A percentile compares a stretch with the other conserved stretches of the same genome.
Evolutionary conservation across 2,113 vertebrate genomes (phyloP).

Genomic region (Charina bottae): DNA sequence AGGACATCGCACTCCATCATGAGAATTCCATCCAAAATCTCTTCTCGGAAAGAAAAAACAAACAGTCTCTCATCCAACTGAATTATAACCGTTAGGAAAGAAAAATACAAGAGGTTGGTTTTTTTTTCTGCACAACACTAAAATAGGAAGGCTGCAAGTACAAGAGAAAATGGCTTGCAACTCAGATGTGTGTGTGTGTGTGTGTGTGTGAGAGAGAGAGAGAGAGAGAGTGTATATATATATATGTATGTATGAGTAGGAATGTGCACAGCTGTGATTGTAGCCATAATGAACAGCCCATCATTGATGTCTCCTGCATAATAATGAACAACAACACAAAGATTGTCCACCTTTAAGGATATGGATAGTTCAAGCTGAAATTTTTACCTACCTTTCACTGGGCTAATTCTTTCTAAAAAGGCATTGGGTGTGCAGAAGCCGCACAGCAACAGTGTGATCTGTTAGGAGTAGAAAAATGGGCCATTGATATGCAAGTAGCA

Average conservation of each 20-base stretch:
- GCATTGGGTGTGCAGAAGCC: constrained; percentile 37
- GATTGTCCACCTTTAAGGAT: not conserved
- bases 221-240: not conserved
- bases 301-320: not conserved
- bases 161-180: not conserved
- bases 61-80: not conserved
- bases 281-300: not conserved
- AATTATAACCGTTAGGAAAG: not conserved
- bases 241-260: not conserved
- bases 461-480: constrained; percentile 66
- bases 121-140: not conserved
- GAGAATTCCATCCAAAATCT: not conserved
- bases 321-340: not conserved
- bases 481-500: constrained; percentile 80
- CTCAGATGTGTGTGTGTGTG: not conserved
- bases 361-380: not conserved
- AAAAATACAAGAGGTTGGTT: not conserved
- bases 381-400: constrained; percentile 44
- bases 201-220: not conserved
- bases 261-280: not conserved
- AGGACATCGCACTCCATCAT: not conserved
- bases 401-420: not conserved
- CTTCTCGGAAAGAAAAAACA: not conserved
- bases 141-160: not conserved
- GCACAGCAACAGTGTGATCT: constrained; percentile 71